Evolutionary conservation across 2,113 vertebrate genomes (phyloP).

Genomic region (Macrotis lagotis): DNA sequence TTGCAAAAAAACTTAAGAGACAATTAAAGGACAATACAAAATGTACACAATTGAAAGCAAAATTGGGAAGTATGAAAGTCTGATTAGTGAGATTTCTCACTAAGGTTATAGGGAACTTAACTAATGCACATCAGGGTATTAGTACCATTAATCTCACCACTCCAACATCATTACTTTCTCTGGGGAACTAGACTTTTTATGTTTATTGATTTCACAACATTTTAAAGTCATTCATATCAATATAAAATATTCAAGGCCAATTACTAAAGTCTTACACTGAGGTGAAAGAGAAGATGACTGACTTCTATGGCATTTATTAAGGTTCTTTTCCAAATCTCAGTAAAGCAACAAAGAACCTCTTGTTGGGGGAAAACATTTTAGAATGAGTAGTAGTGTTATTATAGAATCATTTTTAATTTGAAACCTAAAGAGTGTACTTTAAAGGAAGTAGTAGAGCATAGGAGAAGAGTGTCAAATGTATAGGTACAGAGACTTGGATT

Average conservation of each 20-base stretch:
- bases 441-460: neutral
- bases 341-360: neutral
- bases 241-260: neutral
- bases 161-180: neutral
- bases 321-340: neutral
- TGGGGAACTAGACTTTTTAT: constrained; percentile 20
- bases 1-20: too few species aligned
- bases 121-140: constrained; percentile 15
- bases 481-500: too few species aligned
- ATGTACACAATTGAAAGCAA: neutral
- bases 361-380: neutral
- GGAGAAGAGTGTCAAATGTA: neutral
- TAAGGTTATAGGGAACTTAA: neutral
- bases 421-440: neutral
- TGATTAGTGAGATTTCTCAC: constrained; percentile 12
- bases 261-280: neutral
- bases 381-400: constrained; percentile 4
- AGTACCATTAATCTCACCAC: neutral
- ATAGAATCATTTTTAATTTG: neutral
- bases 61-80: neutral
- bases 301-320: neutral
- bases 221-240: constrained; percentile 11
- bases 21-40: neutral
- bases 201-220: constrained; percentile 33
- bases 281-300: neutral